phyloP scores from a whole-genome alignment of 1,140 invertebrate genomes.

The Hylaeus anthracinus region DNA sequence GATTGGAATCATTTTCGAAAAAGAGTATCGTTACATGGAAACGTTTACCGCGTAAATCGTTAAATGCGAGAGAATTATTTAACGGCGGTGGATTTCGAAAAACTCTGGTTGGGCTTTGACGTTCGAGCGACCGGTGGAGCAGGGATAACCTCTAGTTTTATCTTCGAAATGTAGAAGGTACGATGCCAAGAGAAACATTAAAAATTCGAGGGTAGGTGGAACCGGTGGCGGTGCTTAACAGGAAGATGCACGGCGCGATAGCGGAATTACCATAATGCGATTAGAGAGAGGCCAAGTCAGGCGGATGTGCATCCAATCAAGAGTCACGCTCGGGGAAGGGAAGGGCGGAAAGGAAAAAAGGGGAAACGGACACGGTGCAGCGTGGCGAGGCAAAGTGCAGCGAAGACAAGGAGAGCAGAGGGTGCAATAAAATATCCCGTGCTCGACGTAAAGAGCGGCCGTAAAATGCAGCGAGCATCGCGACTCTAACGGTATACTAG shows the following conservation, averaged over 20 bases:
- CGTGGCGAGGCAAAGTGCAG: too few relatives aligned
- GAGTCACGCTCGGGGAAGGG: not conserved
- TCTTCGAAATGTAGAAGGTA: not conserved
- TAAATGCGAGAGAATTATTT: not conserved
- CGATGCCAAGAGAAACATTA: not conserved
- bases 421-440: conserved; percentile 51
- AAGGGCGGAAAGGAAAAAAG: not conserved
- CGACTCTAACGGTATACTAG: conserved; percentile 49
- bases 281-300: conserved; percentile 43
- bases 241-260: conserved; percentile 47
- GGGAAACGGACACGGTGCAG: not conserved
- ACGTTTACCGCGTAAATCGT: not conserved
- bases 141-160: not conserved
- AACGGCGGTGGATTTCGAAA: not conserved
- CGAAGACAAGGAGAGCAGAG: conserved; percentile 10
- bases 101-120: not conserved
- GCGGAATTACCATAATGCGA: conserved; percentile 59
- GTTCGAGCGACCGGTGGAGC: not conserved
- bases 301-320: conserved; percentile 55
- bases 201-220: conserved; percentile 1
- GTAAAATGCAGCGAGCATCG: conserved; percentile 60
- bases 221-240: conserved; percentile 15
- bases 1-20: not conserved
- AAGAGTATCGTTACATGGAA: not conserved
- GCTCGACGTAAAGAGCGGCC: conserved; percentile 50